Conservation (phyloP, 2,797 vertebrate genomes). For the Onychomys arenicola region DNA sequence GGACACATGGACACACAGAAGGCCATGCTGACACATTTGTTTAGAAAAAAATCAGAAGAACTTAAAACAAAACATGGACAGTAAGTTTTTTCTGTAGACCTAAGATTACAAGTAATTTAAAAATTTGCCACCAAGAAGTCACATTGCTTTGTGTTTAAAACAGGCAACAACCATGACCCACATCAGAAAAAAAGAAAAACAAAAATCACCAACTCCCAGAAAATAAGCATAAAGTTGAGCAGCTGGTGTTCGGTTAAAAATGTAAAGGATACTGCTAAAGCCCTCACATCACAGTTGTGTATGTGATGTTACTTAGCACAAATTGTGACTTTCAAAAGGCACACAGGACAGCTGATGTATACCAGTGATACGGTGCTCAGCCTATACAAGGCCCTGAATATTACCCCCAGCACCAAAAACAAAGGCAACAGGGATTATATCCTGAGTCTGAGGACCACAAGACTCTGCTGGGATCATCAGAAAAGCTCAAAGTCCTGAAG, state of each 20-base stretch:
- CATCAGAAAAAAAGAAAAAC: neutral
- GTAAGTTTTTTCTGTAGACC: neutral
- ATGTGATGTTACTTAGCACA: neutral
- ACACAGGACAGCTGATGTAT: neutral
- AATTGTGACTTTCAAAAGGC: neutral
- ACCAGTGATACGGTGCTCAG: neutral
- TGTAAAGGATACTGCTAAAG: neutral
- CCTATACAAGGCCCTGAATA: neutral
- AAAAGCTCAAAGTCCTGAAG: neutral
- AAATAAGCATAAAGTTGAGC: neutral
- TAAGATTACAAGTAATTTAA: neutral
- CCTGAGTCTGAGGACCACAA: neutral
- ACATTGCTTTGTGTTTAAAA: neutral
- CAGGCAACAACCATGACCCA: neutral
- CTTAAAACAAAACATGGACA: neutral
- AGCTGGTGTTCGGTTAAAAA: neutral
- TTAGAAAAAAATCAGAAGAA: neutral
- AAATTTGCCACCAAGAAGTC: neutral
- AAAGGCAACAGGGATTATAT: fast-evolving
- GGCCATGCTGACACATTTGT: neutral
- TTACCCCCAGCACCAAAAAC: neutral
- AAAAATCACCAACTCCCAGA: neutral
- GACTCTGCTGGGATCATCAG: fast-evolving
- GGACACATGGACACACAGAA: neutral
- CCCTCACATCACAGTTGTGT: fast-evolving